Evolutionary conservation across 2,113 vertebrate genomes (phyloP).

Genomic region (Chunga burmeisteri): DNA sequence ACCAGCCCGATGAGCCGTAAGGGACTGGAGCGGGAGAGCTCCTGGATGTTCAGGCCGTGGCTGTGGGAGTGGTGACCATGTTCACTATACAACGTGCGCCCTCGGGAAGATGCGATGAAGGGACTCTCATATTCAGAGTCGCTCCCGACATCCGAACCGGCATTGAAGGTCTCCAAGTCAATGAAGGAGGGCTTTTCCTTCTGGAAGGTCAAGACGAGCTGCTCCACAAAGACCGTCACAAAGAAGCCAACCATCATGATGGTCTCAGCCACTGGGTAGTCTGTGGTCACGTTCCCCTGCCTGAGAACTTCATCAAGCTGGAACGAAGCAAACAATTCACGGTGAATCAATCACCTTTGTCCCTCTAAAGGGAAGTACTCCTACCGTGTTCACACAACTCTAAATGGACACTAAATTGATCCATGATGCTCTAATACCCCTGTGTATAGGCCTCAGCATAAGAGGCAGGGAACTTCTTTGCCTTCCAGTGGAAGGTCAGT

Average conservation of each 20-base stretch:
- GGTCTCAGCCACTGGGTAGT: constrained; percentile 91
- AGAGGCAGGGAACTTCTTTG: background rate
- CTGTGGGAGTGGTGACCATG: constrained; percentile 44
- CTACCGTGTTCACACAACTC: background rate
- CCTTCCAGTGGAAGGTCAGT: background rate
- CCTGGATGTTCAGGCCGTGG: constrained; percentile 68
- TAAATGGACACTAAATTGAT: rapidly evolving
- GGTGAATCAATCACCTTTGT: rapidly evolving
- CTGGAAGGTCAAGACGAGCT: constrained; percentile 85
- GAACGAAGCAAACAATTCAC: background rate
- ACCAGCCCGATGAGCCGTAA: constrained; percentile 84
- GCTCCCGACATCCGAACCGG: constrained; percentile 85
- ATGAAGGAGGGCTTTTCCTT: constrained; percentile 91
- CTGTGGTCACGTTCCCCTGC: constrained; percentile 73
- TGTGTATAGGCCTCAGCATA: rapidly evolving
- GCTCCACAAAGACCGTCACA: constrained; percentile 88
- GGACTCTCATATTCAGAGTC: constrained; percentile 93
- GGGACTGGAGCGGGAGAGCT: constrained; percentile 76
- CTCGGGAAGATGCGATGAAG: constrained; percentile 71
- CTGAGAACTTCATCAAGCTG: constrained; percentile 82
- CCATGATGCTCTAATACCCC: rapidly evolving
- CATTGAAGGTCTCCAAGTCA: constrained; percentile 92
- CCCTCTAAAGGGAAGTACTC: background rate
- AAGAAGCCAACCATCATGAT: constrained; percentile 91
- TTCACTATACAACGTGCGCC: background rate